Conservation (phyloP, 2,113 vertebrate genomes). For the Octodon degus region DNA sequence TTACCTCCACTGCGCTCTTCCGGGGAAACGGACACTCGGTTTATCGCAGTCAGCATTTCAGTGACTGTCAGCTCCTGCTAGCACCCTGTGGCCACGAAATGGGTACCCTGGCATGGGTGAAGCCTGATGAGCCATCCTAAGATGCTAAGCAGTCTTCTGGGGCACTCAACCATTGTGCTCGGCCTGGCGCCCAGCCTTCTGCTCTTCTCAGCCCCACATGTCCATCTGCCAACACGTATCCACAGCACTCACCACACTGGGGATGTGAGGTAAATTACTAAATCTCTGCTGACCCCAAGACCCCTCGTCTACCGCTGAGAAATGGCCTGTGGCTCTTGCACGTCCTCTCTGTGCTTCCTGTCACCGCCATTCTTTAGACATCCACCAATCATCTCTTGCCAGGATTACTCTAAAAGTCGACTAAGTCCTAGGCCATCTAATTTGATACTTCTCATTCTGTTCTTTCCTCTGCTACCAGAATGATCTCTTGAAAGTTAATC, state of each 20-base stretch:
- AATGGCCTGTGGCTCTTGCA: background rate
- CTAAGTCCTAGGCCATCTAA: background rate
- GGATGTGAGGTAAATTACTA: background rate
- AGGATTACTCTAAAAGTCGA: background rate
- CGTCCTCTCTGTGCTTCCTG: background rate
- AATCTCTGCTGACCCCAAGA: background rate
- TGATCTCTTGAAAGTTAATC: background rate
- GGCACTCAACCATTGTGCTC: background rate
- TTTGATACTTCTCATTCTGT: background rate
- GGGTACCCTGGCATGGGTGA: background rate
- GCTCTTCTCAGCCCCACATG: background rate
- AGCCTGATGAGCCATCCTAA: background rate
- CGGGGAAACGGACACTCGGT: background rate
- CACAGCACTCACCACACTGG: background rate
- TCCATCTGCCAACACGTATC: background rate
- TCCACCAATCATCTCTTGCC: background rate
- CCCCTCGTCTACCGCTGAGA: background rate
- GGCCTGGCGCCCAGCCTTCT: background rate
- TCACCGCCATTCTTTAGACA: background rate
- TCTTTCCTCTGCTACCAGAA: background rate
- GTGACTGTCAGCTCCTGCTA: background rate
- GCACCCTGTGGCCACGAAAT: background rate
- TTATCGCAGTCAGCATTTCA: conserved; percentile 23
- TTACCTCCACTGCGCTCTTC: background rate
- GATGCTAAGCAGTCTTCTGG: background rate